Base-by-base conservation (phyloP, 1,140 invertebrate genomes). In the Leptinotarsa undecemlineata region DNA sequence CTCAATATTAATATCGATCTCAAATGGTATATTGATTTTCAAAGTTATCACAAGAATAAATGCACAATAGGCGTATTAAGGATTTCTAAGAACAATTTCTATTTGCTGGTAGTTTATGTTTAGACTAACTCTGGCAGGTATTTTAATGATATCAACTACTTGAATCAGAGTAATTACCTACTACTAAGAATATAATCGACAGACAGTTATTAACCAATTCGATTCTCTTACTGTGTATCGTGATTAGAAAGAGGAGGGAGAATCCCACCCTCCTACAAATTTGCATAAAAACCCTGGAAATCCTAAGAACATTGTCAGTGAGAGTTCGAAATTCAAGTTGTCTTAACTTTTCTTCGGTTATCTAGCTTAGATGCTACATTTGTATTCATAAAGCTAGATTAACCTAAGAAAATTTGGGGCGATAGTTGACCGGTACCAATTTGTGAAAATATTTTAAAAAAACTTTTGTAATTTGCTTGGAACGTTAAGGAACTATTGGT, bases 381-480 rank as follows among this genome's bases (percentile, higher is more conserved):
- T 68, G 75, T 72, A 81, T 47, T 86, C 88, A 89, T 90, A 90
- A 90, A 90, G 89, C 89, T 89, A 89, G 86, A 87, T 87, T 82
- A 86, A 90, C 84, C 87, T 88, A 87, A 85, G 88, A 84, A 86
- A 85, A 82, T 85, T 85, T 82, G 82, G 68, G 51, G 73, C 73
- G 78, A 78, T 75, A 48, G 42, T n/a, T 5, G 4, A 14, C 2
- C 51, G 14, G 51, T 14, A n/a, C 4, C n/a, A 33, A 11, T 57
- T 57, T 6, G 51, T 48, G 72, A 70, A 48, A 67, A 20, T 61
- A 47, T 19, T 19, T 68, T 6, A 42, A 47, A 17, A 68, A 42
- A n/a, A n/a, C n/a, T n/a, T n/a, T 1, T 19, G 42, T 14, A n/a
- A 68, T 68, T 68, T 68, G 23, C 68, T 57, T 68, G 48, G 76